Percentiles rank a stretch among this genome's conserved stretches.
Evolutionary conservation across 2,113 vertebrate genomes (phyloP).

Genomic region (Rattus norvegicus): GRCr8 NC_086032.1:13787501-13788000

Average conservation of each 20-base stretch:
- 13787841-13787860: neutral
- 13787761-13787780: neutral
- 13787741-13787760: neutral
- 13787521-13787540: neutral
- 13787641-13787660: neutral
- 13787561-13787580: no score
- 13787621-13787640: neutral
- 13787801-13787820: neutral
- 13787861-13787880: neutral
- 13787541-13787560: neutral
- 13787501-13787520: neutral
- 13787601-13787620: conserved; percentile 24
- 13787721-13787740: neutral
- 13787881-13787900: neutral
- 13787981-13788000: neutral
- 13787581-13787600: neutral
- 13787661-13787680: conserved; percentile 6
- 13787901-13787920: conserved; percentile 47
- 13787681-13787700: conserved; percentile 17
- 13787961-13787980: neutral
- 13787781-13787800: neutral
- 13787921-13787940: neutral
- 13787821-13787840: neutral
- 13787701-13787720: neutral
- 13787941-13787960: neutral